Evolutionary conservation across 2,113 vertebrate genomes (phyloP), one percentile per base, ranked within the genome.

Genomic region (Ctenodactylus gundi): DNA sequence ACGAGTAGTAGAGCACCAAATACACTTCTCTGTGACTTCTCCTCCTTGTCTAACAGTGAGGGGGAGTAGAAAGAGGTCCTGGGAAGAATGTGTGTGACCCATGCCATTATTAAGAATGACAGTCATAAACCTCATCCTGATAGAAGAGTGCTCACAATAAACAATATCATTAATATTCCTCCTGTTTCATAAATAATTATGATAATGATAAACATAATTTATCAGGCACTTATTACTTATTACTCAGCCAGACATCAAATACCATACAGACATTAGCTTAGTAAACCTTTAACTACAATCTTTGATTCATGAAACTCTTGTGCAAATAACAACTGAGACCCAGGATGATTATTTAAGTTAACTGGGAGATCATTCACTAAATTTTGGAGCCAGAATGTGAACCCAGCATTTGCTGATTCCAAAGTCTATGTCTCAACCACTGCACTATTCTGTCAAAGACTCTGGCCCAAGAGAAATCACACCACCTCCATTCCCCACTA

Each of bases 101-200:
- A 89, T 51, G n/a, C 17, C 70, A 64, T 60, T 53, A 49, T 51
- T 93, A 85, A 82, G 6, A 4, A 8, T 85, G 34, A 85, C 27
- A 85, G n/a, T 91, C 73, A 82, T 51, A 77, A 78, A 93, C 73
- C 75, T 65, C 85, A 72, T 68, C 68, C 39, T 34, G 21, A 87
- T 44, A 60, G 15, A 94, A 85, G 65, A 90, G 85, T 90, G 94
- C 51, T 85, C 44, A 84, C 31, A n/a, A 14, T 53, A 89, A 89
- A 20, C n/a, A 36, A 27, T n/a, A 34, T 75, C 57, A 36, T 85
- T 77, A 76, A 83, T 25, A 78, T 72, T 81, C 15, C 7, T 51
- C 64, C 27, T 46, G n/a, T 58, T 77, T 34, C 68, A 68, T 15
- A 44, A 46, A 72, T 73, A 34, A 78, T 58, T 23, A 80, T 46